Base-by-base conservation (phyloP, 2,113 vertebrate species). In the Bufo bufo region DNA sequence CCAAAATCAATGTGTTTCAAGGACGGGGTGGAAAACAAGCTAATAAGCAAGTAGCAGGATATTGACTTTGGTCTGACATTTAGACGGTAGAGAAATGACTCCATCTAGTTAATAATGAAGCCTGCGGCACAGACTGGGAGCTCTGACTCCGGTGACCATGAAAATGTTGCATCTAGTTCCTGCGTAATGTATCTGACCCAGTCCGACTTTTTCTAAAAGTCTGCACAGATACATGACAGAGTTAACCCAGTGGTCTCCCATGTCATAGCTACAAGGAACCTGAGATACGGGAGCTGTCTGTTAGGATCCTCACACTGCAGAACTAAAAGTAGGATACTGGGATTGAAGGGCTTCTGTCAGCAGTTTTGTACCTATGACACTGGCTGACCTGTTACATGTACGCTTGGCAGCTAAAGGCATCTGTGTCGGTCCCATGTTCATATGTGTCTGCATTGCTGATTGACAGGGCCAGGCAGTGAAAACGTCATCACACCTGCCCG, bases 111-210 rank as follows among this genome's bases (percentile, higher is more conserved):
- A 66, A 66, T 82, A 47, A 82, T 20, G 10, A 66, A 66, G 20
- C 65, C 47, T 45, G 17, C n/a, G 81, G 33, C 79, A 43, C 33
- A 14, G 54, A 47, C 9, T 47, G 77, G 23, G 17, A 77, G 0
- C 20, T 7, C 43, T 47, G 33, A 19, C 12, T 63, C 79, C 58
- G 61, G 81, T 61, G 81, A 82, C 81, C 81, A n/a, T 82, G 81
- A 66, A 45, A 65, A 82, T 82, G 81, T 65, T 20, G 45, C 54
- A 33, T 33, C 7, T 80, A 80, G 43, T 74, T 74, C 71, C 71
- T 74, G 45, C 47, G 8, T 6, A 19, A 9, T 9, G 10, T 69
- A 65, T 65, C 17, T 20, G 7, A 65, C 0, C 20, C 19, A 65
- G 4, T 5, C 16, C 17, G 20, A 20, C 12, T 8, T n/a, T 66